Evolutionary conservation across 2,113 vertebrate species (phyloP), one percentile per base, ranked within the genome.

Genomic region (Epinephelus fuscoguttatus): DNA sequence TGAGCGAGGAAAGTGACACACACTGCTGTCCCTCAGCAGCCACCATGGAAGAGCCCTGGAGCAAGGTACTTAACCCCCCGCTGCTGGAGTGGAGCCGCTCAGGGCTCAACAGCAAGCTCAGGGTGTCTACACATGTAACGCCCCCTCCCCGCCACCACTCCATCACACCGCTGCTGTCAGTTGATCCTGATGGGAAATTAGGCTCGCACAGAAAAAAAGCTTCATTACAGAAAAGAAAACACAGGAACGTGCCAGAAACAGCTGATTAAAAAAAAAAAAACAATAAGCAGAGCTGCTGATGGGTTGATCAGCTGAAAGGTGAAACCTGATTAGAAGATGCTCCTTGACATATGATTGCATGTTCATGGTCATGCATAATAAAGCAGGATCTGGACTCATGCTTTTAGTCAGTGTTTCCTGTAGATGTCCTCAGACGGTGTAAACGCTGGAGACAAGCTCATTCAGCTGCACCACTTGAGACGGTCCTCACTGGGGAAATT

Each of bases 41-140:
- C 82, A 75, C 80, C 80, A 61, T 64, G 81, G 79, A 91, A 82
- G 86, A 75, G 78, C 90, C 89, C 91, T 56, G 72, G 90, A 88
- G 93, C 89, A 80, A 83, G 81, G 86, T 91, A 90, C 91, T 93
- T 93, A 94, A 94, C 93, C 93, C 89, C 92, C 90, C 59, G 23
- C 84, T 82, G 91, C 78, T 84, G 78, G 69, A 92, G 91, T 84
- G 86, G 88, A 90, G 90, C 82, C 33, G 83, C 88, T 85, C 85
- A 61, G 80, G 84, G 90, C 88, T 89, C 81, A 67, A 84, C 81
- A 85, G 84, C 87, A 73, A 86, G 87, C 90, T 89, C 78, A 70
- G 80, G 86, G 86, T 86, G 87, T 89, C 84, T 82, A 78, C 80
- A 86, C 74, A 80, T 85, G 84, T 89, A 82, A 68, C 75, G 68